These are phyloP conservation scores for Pararge aegeria DNA, from an alignment of 1,140 invertebrate genomes.

Conservation along the genomic window DNA sequence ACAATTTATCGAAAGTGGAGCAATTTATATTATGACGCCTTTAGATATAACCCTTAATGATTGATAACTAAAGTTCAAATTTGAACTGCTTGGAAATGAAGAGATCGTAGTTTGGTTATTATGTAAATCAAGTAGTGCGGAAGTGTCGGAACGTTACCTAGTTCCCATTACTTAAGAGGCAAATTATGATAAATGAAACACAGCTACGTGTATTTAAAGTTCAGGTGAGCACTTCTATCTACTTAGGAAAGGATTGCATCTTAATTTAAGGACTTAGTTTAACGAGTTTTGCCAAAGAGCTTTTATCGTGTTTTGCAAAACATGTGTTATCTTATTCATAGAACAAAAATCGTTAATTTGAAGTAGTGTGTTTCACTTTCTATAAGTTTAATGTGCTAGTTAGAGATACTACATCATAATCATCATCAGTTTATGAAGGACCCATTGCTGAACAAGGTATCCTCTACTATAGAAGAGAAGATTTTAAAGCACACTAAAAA, in stretches of 20 bases:
- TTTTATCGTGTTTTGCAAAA: background rate
- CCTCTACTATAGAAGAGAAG: too few species aligned
- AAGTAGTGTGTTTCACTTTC: too few species aligned
- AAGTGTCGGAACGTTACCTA: constrained; percentile 58
- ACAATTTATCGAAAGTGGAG: constrained; percentile 53
- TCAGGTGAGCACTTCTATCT: constrained; percentile 14
- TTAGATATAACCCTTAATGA: constrained; percentile 28
- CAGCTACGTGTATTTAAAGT: constrained; percentile 27
- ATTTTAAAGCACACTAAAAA: too few species aligned
- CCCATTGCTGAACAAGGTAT: too few species aligned
- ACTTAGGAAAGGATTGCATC: background rate
- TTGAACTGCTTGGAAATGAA: constrained; percentile 22
- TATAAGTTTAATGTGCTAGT: too few species aligned
- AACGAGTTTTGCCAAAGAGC: background rate
- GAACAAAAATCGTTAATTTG: too few species aligned
- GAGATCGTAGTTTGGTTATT: constrained; percentile 59
- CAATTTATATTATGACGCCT: constrained; percentile 29
- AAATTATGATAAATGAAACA: constrained; percentile 69
- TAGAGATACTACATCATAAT: too few species aligned
- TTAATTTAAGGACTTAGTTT: background rate
- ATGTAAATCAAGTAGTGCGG: constrained; percentile 58
- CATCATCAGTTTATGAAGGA: too few species aligned
- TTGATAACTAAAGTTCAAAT: constrained; percentile 35
- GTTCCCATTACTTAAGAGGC: constrained; percentile 60
- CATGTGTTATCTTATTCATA: too few species aligned